These are phyloP conservation scores for Scyliorhinus canicula DNA, from an alignment of 2,797 vertebrate genomes.

Conservation along the genomic window DNA sequence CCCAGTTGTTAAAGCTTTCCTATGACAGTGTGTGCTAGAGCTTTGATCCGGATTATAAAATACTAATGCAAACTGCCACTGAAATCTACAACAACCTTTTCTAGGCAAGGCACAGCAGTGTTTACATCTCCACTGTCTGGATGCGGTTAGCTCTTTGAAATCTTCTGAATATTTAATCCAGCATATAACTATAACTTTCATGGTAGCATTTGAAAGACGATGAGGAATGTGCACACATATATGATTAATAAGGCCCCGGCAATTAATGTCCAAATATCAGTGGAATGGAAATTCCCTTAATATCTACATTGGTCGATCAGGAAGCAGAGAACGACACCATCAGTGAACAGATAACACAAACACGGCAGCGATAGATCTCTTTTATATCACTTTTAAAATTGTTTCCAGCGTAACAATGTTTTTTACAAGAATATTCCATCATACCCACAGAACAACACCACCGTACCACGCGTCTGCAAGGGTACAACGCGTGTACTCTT, in stretches of 20 bases:
- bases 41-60: conserved; percentile 77
- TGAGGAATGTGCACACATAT: background rate
- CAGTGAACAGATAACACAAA: conserved; percentile 35
- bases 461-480: conserved; percentile 15
- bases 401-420: conserved; percentile 34
- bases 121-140: conserved; percentile 28
- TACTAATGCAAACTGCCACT: conserved; percentile 63
- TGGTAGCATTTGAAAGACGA: background rate
- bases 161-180: conserved; percentile 23
- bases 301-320: conserved; percentile 6
- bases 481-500: conserved; percentile 30
- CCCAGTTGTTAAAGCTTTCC: conserved; percentile 75
- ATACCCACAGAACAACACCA: conserved; percentile 34
- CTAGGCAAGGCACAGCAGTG: conserved; percentile 16
- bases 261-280: background rate
- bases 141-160: conserved; percentile 1
- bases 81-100: conserved; percentile 61
- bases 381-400: conserved; percentile 38
- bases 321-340: conserved; percentile 10
- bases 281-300: background rate
- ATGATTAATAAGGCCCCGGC: background rate
- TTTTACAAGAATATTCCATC: conserved; percentile 39
- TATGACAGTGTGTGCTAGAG: conserved; percentile 65
- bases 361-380: conserved; percentile 36
- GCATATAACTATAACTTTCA: background rate